These are phyloP conservation scores for Balaeniceps rex DNA, from an alignment of 2,113 vertebrate species.

Conservation along the genomic window DNA sequence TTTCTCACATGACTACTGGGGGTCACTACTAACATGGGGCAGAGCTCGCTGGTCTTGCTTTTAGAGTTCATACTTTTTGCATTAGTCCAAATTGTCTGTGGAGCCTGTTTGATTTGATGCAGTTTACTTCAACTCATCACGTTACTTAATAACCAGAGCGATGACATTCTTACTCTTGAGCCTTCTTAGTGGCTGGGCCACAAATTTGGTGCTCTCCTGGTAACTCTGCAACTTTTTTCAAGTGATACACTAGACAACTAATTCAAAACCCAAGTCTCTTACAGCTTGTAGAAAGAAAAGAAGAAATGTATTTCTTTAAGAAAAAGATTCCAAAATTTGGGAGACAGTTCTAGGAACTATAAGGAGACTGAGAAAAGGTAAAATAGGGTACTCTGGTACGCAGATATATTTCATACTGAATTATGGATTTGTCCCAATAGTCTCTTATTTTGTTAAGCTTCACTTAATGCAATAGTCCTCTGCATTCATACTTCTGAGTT, in stretches of 20 bases:
- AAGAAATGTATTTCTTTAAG: neutral
- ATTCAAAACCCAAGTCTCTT: neutral
- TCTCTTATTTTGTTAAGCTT: neutral
- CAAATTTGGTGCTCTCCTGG: neutral
- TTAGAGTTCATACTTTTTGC: neutral
- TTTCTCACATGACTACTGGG: neutral
- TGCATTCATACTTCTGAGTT: neutral
- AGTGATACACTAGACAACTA: neutral
- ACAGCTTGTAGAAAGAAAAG: neutral
- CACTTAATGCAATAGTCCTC: neutral
- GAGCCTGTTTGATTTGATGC: neutral
- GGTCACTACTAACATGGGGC: rapidly evolving
- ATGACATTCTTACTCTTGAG: neutral
- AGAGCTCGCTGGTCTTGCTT: neutral
- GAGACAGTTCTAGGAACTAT: neutral
- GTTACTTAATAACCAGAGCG: neutral
- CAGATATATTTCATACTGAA: neutral
- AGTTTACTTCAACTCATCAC: neutral
- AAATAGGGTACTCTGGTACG: neutral
- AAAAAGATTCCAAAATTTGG: neutral
- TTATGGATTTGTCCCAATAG: neutral
- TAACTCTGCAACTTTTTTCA: neutral
- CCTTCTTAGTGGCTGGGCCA: neutral
- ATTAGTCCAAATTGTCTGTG: neutral
- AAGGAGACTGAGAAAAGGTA: neutral